Conservation (phyloP, 2,888 invertebrate species). For the Orthosia gracilis region DNA sequence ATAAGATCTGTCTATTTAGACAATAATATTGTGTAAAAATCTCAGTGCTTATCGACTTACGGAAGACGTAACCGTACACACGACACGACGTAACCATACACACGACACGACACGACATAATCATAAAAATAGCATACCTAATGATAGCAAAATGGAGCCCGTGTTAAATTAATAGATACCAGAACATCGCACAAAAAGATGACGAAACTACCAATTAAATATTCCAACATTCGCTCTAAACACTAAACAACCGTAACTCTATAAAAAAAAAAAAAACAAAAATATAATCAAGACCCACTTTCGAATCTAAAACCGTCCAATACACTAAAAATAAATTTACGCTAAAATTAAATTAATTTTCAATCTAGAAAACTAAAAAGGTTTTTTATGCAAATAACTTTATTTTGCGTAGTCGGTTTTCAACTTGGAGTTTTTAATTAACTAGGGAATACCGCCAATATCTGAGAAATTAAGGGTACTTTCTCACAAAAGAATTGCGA, state of each 20-base stretch:
- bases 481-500: no score
- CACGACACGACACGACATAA: no score
- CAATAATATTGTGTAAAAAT: no score
- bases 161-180: no score
- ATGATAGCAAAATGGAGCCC: no score
- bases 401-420: slow-evolving; percentile 44
- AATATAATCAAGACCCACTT: slow-evolving; percentile 4
- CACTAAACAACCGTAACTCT: not conserved
- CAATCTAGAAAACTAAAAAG: slow-evolving; percentile 32
- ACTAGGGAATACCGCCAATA: slow-evolving; percentile 41
- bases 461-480: slow-evolving; percentile 2
- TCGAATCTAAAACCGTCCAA: slow-evolving; percentile 21
- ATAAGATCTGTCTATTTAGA: no score
- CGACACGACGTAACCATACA: no score
- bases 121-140: no score
- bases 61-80: no score
- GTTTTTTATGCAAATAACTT: slow-evolving; percentile 54
- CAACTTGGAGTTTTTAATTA: slow-evolving; percentile 60
- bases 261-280: slow-evolving; percentile 1
- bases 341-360: slow-evolving; percentile 35
- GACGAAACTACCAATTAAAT: not conserved
- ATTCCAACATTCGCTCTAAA: not conserved
- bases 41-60: no score
- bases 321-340: slow-evolving; percentile 33
- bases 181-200: not conserved